phyloP scores from a whole-genome alignment of 1,140 invertebrate species.

The Drosophila tropicalis region DNA sequence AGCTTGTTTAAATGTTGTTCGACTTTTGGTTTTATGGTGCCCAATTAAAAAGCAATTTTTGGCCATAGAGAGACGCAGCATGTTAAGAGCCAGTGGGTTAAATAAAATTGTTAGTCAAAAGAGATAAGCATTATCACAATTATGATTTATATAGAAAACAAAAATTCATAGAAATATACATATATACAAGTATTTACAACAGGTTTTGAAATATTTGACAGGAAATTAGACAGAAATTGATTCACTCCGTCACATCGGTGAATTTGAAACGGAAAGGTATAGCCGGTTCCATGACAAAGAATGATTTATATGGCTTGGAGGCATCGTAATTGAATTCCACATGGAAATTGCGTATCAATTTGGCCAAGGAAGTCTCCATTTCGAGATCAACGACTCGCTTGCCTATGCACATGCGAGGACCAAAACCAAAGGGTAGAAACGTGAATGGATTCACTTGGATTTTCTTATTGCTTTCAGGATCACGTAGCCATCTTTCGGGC shows the following conservation, averaged over 20 bases:
- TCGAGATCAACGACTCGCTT: slow-evolving; percentile 89
- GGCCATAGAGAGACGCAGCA: not conserved
- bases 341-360: slow-evolving; percentile 85
- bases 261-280: slow-evolving; percentile 67
- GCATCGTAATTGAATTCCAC: slow-evolving; percentile 84
- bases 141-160: not conserved
- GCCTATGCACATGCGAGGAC: slow-evolving; percentile 85
- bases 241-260: slow-evolving; percentile 46
- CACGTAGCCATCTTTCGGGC: slow-evolving; percentile 90
- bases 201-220: not conserved
- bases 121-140: not conserved
- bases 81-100: not conserved
- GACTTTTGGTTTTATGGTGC: slow-evolving; percentile 35
- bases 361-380: slow-evolving; percentile 86
- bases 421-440: slow-evolving; percentile 85
- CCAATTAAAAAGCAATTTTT: slow-evolving; percentile 34
- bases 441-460: slow-evolving; percentile 52
- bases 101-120: not conserved
- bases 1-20: slow-evolving; percentile 29
- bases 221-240: not conserved
- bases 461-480: slow-evolving; percentile 61
- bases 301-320: slow-evolving; percentile 48
- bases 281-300: slow-evolving; percentile 54
- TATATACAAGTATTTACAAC: slow-evolving; percentile 20
- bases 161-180: not conserved